Conservation (phyloP, 2,113 vertebrate species). For the Pseudorectes ferrugineus region DNA sequence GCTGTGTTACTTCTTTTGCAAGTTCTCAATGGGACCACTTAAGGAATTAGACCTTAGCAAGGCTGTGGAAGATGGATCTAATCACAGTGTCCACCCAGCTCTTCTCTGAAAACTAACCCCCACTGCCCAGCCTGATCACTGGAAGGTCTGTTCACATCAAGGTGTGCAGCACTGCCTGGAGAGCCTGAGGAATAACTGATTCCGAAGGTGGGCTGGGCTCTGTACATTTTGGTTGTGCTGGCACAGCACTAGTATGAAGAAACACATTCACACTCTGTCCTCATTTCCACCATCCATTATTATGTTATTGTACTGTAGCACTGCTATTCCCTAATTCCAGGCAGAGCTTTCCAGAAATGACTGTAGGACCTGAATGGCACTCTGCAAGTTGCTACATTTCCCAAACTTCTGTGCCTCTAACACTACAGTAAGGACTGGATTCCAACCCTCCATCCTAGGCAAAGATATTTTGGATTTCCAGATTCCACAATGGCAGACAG, state of each 20-base stretch:
- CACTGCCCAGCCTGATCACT: neutral
- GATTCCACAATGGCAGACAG: neutral
- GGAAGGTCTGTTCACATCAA: neutral
- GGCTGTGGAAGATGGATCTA: neutral
- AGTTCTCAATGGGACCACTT: neutral
- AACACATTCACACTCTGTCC: neutral
- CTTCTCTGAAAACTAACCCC: neutral
- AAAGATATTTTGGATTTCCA: neutral
- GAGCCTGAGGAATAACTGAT: neutral
- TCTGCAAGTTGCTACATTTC: neutral
- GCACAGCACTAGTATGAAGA: neutral
- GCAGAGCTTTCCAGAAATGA: neutral
- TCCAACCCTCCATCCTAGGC: neutral
- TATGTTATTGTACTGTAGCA: neutral
- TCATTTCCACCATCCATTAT: neutral
- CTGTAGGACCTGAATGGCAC: neutral
- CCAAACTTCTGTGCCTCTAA: neutral
- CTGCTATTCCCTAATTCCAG: neutral
- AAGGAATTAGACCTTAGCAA: neutral
- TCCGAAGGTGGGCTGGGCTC: neutral
- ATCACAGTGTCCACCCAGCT: neutral
- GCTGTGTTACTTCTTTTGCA: neutral
- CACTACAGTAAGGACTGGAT: neutral
- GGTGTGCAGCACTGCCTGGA: neutral
- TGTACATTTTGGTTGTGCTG: neutral